Evolutionary conservation across 2,113 vertebrate genomes (phyloP), one percentile per base, ranked within the genome.

Genomic region (Gambusia affinis): DNA sequence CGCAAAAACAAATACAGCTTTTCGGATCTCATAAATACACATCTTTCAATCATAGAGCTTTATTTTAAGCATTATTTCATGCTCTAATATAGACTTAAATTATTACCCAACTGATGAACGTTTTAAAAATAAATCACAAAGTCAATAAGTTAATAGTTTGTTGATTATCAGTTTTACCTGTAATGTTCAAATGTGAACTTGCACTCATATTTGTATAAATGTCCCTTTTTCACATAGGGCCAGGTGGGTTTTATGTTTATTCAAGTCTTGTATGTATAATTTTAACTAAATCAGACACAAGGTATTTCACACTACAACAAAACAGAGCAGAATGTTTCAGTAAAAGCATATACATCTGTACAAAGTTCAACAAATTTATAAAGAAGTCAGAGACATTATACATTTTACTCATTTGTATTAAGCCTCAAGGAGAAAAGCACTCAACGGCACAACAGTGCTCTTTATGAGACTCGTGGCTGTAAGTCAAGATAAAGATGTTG

Each of bases 81-180:
- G 1, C 44, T 47, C 1, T 47, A 15, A 15, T 5, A 47, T 12
- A n/a, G n/a, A 11, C 0, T 57, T 22, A 8, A 60, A 69, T 60
- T 87, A 91, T 89, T 84, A 81, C 19, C 61, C 14, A 77, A 84
- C 82, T 79, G 75, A 82, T 63, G 72, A 80, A 67, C 28, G 65
- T 15, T 57, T 60, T 70, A 2, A 12, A 17, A 27, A 8, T 15
- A 29, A 24, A 30, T 69, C 57, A 33, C 42, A 11, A 29, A 54
- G 8, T 29, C 10, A 37, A 11, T 37, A 11, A 0, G 24, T 17
- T n/a, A 17, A 24, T 57, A n/a, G 22, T n/a, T 24, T 57, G 10
- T 57, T 57, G 1, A 57, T 57, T 57, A 10, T 57, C 22, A 24
- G 51, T 57, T 57, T 24, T 8, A 57, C 8, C 47, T 24, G 51